phyloP scores from a whole-genome alignment of 2,888 invertebrate species.

The Lumbricus terrestris region DNA sequence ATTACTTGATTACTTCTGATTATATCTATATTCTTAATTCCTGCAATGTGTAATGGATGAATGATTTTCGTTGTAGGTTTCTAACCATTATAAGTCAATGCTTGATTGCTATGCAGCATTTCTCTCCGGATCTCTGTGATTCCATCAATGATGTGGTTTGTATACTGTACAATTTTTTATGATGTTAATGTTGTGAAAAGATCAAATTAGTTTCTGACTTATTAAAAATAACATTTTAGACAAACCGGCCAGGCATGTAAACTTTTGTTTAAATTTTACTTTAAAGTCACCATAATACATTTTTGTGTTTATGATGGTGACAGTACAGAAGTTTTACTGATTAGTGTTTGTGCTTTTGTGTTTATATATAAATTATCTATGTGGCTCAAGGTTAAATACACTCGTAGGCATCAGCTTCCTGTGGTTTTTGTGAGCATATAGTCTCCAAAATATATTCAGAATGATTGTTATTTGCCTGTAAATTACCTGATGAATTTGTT shows the following conservation, averaged over 20 bases:
- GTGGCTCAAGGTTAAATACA: background rate
- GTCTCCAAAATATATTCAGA: background rate
- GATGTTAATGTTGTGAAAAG: background rate
- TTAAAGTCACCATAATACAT: no score
- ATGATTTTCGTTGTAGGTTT: conserved; percentile 47
- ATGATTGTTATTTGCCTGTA: background rate
- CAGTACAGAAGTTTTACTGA: no score
- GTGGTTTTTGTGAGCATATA: background rate
- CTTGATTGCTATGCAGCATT: conserved; percentile 51
- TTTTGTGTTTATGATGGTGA: no score
- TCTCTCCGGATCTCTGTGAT: conserved; percentile 57
- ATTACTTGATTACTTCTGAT: background rate
- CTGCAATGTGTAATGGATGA: background rate
- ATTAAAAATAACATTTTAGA: background rate
- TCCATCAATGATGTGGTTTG: conserved; percentile 53
- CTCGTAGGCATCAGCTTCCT: background rate
- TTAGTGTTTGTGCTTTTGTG: background rate
- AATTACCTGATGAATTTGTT: background rate
- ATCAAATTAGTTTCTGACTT: background rate
- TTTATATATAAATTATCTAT: background rate
- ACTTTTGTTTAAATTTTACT: no score
- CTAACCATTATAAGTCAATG: conserved; percentile 51
- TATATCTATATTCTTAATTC: background rate
- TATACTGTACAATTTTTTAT: background rate
- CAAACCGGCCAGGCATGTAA: background rate